Percentiles rank a stretch among this genome's conserved stretches.
Conservation (phyloP, 2,113 vertebrate species). For the Actinemys pallida region DNA sequence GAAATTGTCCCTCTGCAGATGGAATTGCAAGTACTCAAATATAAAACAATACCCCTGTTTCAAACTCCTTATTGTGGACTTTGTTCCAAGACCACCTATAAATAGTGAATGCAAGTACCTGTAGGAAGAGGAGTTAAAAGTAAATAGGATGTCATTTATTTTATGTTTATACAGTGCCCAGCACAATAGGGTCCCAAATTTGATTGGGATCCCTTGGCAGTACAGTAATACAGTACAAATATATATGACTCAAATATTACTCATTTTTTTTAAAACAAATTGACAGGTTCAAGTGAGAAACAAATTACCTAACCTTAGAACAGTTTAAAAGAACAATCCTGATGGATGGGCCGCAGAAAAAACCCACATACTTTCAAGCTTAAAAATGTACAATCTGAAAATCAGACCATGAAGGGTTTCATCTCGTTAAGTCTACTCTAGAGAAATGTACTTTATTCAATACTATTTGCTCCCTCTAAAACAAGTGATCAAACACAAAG, state of each 20-base stretch:
- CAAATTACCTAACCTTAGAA: background rate
- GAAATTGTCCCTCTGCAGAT: background rate
- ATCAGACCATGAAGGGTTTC: background rate
- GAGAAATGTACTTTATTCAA: background rate
- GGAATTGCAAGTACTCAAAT: background rate
- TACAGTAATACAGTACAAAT: background rate
- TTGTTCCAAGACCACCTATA: background rate
- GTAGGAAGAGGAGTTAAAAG: background rate
- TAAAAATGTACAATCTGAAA: background rate
- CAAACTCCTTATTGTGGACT: background rate
- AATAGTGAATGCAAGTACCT: background rate
- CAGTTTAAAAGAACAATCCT: background rate
- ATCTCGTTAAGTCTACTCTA: background rate
- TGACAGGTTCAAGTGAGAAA: background rate
- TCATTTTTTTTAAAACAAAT: background rate
- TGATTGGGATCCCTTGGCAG: background rate
- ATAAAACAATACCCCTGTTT: background rate
- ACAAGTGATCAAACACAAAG: background rate
- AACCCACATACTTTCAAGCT: background rate
- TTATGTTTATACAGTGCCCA: background rate
- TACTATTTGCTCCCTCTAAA: background rate
- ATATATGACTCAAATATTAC: background rate
- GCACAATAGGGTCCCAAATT: background rate
- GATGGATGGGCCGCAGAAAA: background rate
- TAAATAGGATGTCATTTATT: background rate